A percentile compares a stretch with the other conserved stretches of the same genome.
Conservation (phyloP, 2,797 vertebrate species). For the Macroramphosus scolopax region DNA sequence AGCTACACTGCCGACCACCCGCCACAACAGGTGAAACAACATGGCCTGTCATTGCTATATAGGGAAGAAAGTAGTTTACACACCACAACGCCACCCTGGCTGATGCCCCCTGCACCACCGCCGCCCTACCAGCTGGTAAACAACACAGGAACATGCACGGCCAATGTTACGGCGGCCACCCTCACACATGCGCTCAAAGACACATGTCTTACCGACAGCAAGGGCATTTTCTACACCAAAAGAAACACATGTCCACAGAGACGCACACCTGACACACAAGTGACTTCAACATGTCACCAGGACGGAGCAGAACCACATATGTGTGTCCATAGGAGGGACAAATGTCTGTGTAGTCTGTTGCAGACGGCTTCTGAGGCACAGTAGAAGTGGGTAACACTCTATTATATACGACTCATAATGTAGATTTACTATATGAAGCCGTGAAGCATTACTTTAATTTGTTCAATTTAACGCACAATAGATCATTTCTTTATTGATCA, state of each 20-base stretch:
- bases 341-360: slow-evolving; percentile 3
- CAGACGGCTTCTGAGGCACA: too few relatives aligned
- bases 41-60: slow-evolving; percentile 81
- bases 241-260: too few relatives aligned
- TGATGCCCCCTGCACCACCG: slow-evolving; percentile 41
- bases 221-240: too few relatives aligned
- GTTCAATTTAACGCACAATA: too few relatives aligned
- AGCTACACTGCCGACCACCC: slow-evolving; percentile 54
- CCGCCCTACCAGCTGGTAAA: slow-evolving; percentile 69
- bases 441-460: too few relatives aligned
- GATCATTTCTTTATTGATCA: too few relatives aligned
- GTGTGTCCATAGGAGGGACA: slow-evolving; percentile 30
- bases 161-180: too few relatives aligned
- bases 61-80: slow-evolving; percentile 77
- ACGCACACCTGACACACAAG: slow-evolving; percentile 62
- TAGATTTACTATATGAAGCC: too few relatives aligned
- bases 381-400: too few relatives aligned
- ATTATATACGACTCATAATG: too few relatives aligned
- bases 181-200: slow-evolving; percentile 43
- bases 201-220: slow-evolving; percentile 60
- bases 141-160: slow-evolving; percentile 69
- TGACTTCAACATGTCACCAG: slow-evolving; percentile 49
- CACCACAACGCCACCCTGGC: slow-evolving; percentile 49
- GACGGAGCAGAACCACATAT: slow-evolving; percentile 44
- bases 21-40: slow-evolving; percentile 83